Evolutionary conservation across 2,888 invertebrate species (phyloP), one percentile per base, ranked within the genome.

Genomic region (Patella caerulea): DNA sequence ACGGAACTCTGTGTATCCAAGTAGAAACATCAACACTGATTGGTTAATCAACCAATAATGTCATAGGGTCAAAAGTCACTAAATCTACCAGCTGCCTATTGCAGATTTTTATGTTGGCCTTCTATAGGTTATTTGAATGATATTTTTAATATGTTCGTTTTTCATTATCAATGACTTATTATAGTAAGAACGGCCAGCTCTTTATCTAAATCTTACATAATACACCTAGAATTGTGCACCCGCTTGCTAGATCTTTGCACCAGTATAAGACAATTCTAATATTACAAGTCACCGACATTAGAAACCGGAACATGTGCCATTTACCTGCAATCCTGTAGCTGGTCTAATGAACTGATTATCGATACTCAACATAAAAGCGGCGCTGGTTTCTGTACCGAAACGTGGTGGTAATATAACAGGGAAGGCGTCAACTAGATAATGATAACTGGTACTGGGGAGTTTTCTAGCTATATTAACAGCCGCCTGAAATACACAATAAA

Each of bases 351-450:
- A 84, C n/a, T 73, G 54, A 54, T 79, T 79, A 76, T 84, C 84
- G 15, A 84, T 83, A 75, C 81, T 84, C 73, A 84, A 59, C 76
- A 84, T 76, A 79, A 83, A 84, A 15, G 84, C 83, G 11, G 82
- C 82, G 69, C 82, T 83, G 1, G 84, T 84, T 75, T 84, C 84
- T 2, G 79, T 80, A 17, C 84, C 84, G 78, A 76, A 80, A 34
- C 79, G 73, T 73, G 83, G 83, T 4, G 82, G 81, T 7, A 80
- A 74, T 59, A 84, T 78, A 14, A 80, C 75, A n/a, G 84, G 84
- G 56, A 83, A 84, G 9, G 83, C 84, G 53, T 84, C 77, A 19
- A 82, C 80, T 17, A 84, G 71, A 75, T 83, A 80, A 69, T 84
- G 84, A 76, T 79, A 84, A 73, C 75, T 79, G 15, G 55, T 70